Percentiles rank a stretch among this genome's conserved stretches.
These are phyloP conservation scores for Selenia dentaria DNA, from an alignment of 2,888 invertebrate species.

Conservation along the genomic window DNA sequence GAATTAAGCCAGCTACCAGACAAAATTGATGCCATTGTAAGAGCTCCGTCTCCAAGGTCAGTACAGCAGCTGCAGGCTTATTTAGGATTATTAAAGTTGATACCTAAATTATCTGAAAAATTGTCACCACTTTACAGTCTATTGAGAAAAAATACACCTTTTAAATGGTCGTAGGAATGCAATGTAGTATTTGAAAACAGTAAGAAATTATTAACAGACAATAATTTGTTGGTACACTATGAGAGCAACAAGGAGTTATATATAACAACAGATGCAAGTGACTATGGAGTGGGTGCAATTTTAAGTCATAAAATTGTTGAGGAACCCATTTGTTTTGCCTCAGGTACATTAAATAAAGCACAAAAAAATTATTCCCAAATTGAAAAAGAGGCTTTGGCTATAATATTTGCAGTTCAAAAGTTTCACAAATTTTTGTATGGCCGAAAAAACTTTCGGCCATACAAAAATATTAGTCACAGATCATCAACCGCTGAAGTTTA, in stretches of 20 bases:
- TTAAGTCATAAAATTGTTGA: constrained; percentile 18
- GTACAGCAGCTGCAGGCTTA: neutral
- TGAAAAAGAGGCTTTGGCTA: constrained; percentile 24
- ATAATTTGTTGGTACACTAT: neutral
- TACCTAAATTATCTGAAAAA: neutral
- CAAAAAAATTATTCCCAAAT: constrained; percentile 22
- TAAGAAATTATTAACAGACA: neutral
- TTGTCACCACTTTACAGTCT: neutral
- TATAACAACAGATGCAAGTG: constrained; percentile 15
- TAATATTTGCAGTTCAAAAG: constrained; percentile 25
- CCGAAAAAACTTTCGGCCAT: constrained; percentile 14
- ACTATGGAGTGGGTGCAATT: constrained; percentile 22
- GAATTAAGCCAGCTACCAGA: neutral
- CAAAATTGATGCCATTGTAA: neutral
- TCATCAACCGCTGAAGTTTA: constrained; percentile 19
- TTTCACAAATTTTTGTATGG: constrained; percentile 25
- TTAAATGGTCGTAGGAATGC: neutral
- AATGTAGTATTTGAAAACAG: neutral
- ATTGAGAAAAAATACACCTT: neutral
- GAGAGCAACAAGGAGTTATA: neutral
- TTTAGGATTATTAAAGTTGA: constrained; percentile 4
- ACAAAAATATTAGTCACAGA: constrained; percentile 13
- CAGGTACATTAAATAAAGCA: constrained; percentile 13
- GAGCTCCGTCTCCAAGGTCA: neutral
- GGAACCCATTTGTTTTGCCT: constrained; percentile 6